These are phyloP conservation scores for Daubentonia madagascariensis DNA, from an alignment of 2,113 vertebrate species.

Conservation along the genomic window DNA sequence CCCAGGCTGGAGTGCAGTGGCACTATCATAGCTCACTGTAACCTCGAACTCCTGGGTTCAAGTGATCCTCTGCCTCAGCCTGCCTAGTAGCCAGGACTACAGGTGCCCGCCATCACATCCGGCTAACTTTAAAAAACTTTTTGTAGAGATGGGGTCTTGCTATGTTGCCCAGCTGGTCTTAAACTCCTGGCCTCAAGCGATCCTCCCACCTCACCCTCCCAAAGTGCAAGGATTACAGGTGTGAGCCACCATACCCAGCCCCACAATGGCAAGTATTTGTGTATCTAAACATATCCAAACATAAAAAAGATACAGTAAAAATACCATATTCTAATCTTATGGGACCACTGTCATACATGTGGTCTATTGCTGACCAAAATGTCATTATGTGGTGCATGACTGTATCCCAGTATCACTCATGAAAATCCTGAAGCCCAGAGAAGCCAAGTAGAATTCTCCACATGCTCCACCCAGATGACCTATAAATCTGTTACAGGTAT, in stretches of 20 bases:
- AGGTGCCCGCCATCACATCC: background rate
- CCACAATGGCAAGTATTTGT: too few relatives aligned
- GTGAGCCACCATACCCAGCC: background rate
- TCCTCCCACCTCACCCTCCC: background rate
- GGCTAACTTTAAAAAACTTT: background rate
- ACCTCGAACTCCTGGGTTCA: background rate
- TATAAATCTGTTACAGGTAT: background rate
- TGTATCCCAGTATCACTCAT: background rate
- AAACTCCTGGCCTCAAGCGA: background rate
- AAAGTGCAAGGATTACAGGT: background rate
- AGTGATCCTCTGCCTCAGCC: background rate
- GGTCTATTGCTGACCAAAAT: too few relatives aligned
- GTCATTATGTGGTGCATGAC: too few relatives aligned
- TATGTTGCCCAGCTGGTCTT: background rate
- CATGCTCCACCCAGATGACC: background rate
- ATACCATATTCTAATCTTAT: background rate
- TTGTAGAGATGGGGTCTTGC: background rate
- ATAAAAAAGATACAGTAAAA: background rate
- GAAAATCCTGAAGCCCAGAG: constrained; percentile 29
- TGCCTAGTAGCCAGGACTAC: background rate
- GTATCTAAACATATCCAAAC: too few relatives aligned
- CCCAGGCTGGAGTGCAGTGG: background rate
- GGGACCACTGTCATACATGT: too few relatives aligned
- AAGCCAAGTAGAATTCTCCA: background rate
- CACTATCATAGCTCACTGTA: background rate